Percentiles rank a stretch among this genome's conserved stretches.
Conservation (phyloP, 2,888 invertebrate species). For the Drosophila merina region DNA sequence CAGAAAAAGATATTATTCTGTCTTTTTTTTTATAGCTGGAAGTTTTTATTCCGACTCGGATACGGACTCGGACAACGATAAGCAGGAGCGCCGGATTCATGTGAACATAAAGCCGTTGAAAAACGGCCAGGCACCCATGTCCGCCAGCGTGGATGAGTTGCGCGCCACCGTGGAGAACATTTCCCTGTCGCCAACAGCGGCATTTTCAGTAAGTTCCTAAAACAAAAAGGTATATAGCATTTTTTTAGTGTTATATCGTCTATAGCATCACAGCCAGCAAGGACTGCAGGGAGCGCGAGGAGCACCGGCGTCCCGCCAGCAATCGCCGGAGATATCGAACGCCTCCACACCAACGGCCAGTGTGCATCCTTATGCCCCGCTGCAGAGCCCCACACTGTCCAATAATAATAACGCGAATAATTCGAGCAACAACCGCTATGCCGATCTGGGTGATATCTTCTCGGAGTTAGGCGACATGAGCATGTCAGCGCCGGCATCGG, state of each 20-base stretch:
- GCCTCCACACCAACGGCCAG: conserved; percentile 85
- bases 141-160: conserved; percentile 97
- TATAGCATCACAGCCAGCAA: conserved; percentile 84
- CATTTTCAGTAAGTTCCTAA: conserved; percentile 84
- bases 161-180: conserved; percentile 96
- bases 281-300: conserved; percentile 68
- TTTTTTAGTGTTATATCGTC: background rate
- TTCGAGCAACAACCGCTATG: conserved; percentile 83
- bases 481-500: conserved; percentile 86
- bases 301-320: conserved; percentile 82
- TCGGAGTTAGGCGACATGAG: conserved; percentile 93
- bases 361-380: conserved; percentile 92
- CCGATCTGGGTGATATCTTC: conserved; percentile 91
- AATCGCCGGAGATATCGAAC: conserved; percentile 92
- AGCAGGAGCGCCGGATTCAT: conserved; percentile 94
- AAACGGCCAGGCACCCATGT: conserved; percentile 94
- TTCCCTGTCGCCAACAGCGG: conserved; percentile 91
- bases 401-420: conserved; percentile 86
- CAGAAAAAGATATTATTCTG: background rate
- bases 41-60: conserved; percentile 96
- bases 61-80: conserved; percentile 94
- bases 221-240: background rate
- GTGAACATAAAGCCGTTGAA: conserved; percentile 97
- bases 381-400: conserved; percentile 90
- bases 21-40: conserved; percentile 82